These are phyloP conservation scores for Platygyra sinensis DNA, from an alignment of 64 coral and sea anemone species.

Conservation along the genomic window DNA sequence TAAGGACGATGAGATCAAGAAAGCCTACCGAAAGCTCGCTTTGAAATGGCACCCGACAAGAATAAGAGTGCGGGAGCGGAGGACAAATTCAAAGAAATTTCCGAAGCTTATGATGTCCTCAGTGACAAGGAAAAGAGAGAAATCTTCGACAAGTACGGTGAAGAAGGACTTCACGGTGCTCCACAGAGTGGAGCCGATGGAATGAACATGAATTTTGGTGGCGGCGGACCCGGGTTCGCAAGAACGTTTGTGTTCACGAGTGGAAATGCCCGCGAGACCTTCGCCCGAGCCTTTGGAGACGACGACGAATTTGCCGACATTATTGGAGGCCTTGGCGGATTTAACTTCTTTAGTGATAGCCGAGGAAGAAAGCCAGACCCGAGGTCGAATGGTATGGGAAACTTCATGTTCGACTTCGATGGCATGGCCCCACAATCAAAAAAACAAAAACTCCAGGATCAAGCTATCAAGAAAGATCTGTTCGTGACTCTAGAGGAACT, in stretches of 20 bases:
- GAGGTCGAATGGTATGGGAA: constrained; percentile 9
- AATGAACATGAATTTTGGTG: constrained; percentile 1
- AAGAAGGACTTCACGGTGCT: constrained; percentile 67
- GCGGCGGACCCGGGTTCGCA: constrained; percentile 53
- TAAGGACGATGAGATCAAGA: constrained; percentile 83
- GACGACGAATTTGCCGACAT: constrained; percentile 90
- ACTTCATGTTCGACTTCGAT: constrained; percentile 59
- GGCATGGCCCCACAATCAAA: constrained; percentile 5
- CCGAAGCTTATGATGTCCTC: constrained; percentile 83
- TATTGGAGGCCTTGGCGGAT: constrained; percentile 79
- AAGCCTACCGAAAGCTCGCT: constrained; percentile 84
- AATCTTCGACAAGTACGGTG: constrained; percentile 81
- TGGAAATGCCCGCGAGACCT: constrained; percentile 80
- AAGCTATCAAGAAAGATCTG: constrained; percentile 49
- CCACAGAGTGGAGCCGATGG: not conserved
- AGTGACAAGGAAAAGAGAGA: constrained; percentile 72
- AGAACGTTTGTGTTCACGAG: constrained; percentile 69
- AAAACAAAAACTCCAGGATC: constrained; percentile 52
- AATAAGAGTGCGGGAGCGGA: constrained; percentile 86
- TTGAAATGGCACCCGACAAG: constrained; percentile 87
- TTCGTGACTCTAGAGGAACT: constrained; percentile 51
- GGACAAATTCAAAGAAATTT: constrained; percentile 90
- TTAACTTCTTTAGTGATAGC: constrained; percentile 59
- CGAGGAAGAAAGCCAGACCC: not conserved
- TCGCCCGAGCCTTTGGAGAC: constrained; percentile 75